phyloP scores from a whole-genome alignment of 2,113 vertebrate species.

The Phoxinus phoxinus region DNA sequence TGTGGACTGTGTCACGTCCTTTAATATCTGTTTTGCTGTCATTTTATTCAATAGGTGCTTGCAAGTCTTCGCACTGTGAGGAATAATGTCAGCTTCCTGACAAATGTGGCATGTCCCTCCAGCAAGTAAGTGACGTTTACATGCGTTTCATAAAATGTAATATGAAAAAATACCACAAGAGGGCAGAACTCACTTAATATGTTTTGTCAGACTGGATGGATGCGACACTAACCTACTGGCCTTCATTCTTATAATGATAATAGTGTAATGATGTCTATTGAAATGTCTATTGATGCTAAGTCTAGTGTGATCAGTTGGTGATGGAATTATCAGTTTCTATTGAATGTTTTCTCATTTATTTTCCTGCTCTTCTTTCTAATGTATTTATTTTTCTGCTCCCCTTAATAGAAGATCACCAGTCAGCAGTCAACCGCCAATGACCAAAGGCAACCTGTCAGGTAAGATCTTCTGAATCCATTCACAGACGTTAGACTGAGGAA shows the following conservation, averaged over 20 bases:
- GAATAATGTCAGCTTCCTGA: conserved; percentile 93
- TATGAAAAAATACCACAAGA: conserved; percentile 46
- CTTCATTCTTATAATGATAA: background rate
- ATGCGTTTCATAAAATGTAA: background rate
- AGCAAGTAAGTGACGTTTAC: conserved; percentile 83
- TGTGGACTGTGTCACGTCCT: background rate
- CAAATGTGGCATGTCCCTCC: conserved; percentile 87
- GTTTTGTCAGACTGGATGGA: background rate
- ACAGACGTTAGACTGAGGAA: background rate
- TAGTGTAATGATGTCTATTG: background rate
- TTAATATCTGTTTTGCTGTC: conserved; percentile 34
- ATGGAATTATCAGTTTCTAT: background rate
- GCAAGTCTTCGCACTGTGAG: conserved; percentile 94
- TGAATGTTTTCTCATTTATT: background rate
- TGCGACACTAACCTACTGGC: background rate
- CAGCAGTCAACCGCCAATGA: conserved; percentile 82
- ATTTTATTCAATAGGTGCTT: conserved; percentile 81
- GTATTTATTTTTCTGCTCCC: conserved; percentile 44
- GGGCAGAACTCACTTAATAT: conserved; percentile 31
- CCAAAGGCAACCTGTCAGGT: conserved; percentile 91
- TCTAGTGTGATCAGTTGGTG: background rate
- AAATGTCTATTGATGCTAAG: too few relatives aligned
- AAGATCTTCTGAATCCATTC: conserved; percentile 47
- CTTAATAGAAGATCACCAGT: conserved; percentile 88
- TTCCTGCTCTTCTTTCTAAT: background rate